A percentile compares a stretch with the other conserved stretches of the same genome.
Evolutionary conservation across 2,797 vertebrate species (phyloP).

Genomic region (Peromyscus eremicus): DNA sequence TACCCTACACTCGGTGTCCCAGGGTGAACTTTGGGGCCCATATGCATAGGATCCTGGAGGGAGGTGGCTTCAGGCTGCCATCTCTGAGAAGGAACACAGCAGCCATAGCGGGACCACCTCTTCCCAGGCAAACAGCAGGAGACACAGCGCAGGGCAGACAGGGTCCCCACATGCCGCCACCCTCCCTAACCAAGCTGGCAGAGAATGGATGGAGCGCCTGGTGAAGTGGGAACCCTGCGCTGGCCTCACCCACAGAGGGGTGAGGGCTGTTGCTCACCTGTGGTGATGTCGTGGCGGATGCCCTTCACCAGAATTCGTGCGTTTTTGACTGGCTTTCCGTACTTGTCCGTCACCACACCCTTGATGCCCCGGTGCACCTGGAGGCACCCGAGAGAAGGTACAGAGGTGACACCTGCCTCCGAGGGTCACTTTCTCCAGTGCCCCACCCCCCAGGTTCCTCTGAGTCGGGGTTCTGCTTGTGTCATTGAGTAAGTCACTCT

Average conservation of each 20-base stretch:
- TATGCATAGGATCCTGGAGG: fast-evolving
- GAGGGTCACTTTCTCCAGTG: fast-evolving
- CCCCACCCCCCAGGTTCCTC: fast-evolving
- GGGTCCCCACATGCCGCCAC: background rate
- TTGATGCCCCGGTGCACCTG: slow-evolving; percentile 98
- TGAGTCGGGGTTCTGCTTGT: fast-evolving
- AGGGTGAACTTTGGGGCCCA: fast-evolving
- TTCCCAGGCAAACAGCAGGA: fast-evolving
- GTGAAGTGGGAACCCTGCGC: fast-evolving
- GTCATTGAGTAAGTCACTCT: background rate
- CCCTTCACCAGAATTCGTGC: slow-evolving; percentile 94
- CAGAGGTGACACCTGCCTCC: fast-evolving
- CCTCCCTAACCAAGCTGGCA: fast-evolving
- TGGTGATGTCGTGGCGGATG: slow-evolving; percentile 94
- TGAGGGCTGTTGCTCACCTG: slow-evolving; percentile 89
- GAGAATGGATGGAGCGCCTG: fast-evolving
- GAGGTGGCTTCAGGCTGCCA: too few species aligned
- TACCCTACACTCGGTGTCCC: background rate
- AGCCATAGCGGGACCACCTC: fast-evolving
- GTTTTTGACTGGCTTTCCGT: slow-evolving; percentile 95
- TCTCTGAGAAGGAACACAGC: too few species aligned
- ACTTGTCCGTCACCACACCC: slow-evolving; percentile 93
- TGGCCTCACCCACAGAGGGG: background rate
- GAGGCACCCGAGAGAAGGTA: background rate
- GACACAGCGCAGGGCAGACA: background rate